Conservation (phyloP, 2,888 invertebrate species). For the Latheticus oryzae region DNA sequence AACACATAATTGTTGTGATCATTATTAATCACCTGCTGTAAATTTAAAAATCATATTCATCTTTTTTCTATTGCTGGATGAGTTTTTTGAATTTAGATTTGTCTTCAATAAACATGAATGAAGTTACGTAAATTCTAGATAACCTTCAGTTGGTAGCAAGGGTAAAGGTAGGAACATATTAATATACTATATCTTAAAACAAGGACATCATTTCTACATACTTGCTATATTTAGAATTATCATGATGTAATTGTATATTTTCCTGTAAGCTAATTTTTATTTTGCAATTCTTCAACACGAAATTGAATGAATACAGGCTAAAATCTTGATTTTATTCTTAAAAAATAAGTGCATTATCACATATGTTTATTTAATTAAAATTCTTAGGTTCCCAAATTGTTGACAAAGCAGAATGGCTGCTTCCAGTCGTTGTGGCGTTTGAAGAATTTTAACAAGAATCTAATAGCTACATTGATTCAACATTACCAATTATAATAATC, state of each 20-base stretch:
- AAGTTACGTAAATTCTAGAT: constrained; percentile 23
- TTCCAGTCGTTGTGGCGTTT: constrained; percentile 4
- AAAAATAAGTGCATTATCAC: no score
- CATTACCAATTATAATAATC: constrained; percentile 41
- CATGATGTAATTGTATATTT: no score
- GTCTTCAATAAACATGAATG: constrained; percentile 35
- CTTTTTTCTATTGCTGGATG: no score
- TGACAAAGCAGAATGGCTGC: background rate
- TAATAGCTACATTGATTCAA: constrained; percentile 31
- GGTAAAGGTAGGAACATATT: no score
- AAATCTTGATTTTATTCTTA: no score
- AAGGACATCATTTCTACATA: constrained; percentile 19
- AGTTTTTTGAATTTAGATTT: no score
- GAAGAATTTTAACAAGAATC: constrained; percentile 35
- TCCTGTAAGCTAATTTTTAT: no score
- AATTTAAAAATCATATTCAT: constrained; percentile 10
- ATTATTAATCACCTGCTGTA: constrained; percentile 28
- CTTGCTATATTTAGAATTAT: no score
- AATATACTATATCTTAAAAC: no score
- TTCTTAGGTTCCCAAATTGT: constrained; percentile 15
- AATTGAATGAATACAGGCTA: no score
- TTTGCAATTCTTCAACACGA: no score
- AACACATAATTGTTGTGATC: no score
- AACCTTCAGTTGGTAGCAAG: constrained; percentile 12
- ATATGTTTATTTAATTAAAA: constrained; percentile 20